Base-by-base conservation (phyloP, 2,888 invertebrate genomes). In the Eupithecia pulchellata region DNA sequence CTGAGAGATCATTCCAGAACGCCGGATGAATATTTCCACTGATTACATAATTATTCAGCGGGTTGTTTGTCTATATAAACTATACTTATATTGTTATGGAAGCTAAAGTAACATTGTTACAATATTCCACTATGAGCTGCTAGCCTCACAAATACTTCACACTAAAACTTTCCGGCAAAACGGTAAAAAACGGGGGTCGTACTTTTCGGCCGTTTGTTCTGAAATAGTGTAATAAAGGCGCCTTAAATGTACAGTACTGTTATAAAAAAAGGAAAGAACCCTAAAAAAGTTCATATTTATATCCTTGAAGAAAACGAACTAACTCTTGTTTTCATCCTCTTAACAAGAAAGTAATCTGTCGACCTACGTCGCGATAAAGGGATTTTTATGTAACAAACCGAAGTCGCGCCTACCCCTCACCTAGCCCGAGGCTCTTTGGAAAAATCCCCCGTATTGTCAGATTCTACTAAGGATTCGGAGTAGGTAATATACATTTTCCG, bases 311-410 rank as follows among this genome's bases (percentile, higher is more conserved):
- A 89, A 89, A 91, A 88, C 87, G 88, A 90, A 90, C 90, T 88
- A 87, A 89, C 88, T 92, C 92, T 91, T 93, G 91, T 92, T 92
- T 91, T 91, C 88, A 92, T 91, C 91, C 89, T 91, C 88, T 92
- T 93, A 93, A 94, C 94, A 92, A 91, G 93, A 91, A 92, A 93
- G 91, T 93, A 93, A 93, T 93, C 92, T 93, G 92, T 92, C 91
- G 92, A 90, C 91, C 89, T 89, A 87, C 89, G 89, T 89, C 86
- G 91, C 91, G 91, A 92, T 93, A 93, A 92, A 93, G 87, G 90
- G 89, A 93, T 94, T 94, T 93, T 94, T 94, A 91, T 94, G 92
- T 93, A 89, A 91, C 92, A 92, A 92, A 90, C 91, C 89, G 87
- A 87, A 89, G 86, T 92, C 89, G 89, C 92, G 92, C 93, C 93